A percentile compares a stretch with the other conserved stretches of the same genome.
These are phyloP conservation scores for Aspidiotus destructor DNA, from an alignment of 2,888 invertebrate genomes.

Conservation along the genomic window DNA sequence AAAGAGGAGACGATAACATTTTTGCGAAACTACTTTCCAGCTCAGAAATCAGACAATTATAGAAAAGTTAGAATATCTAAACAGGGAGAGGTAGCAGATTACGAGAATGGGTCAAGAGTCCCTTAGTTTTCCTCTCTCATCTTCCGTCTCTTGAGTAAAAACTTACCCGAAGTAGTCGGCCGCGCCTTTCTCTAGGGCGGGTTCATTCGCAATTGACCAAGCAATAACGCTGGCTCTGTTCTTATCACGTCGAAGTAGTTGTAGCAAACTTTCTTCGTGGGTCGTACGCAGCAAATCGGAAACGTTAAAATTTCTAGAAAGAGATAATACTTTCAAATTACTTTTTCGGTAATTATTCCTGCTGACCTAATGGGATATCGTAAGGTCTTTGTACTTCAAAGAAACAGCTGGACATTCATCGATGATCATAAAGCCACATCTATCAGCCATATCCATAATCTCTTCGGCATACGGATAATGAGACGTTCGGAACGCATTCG, in stretches of 20 bases:
- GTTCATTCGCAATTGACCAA: conserved; percentile 97
- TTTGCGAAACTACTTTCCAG: no score
- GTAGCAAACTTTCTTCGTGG: conserved; percentile 75
- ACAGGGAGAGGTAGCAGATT: no score
- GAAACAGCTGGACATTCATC: conserved; percentile 93
- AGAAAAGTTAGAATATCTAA: no score
- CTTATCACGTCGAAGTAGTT: conserved; percentile 81
- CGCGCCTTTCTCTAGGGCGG: conserved; percentile 59
- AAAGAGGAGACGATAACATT: no score
- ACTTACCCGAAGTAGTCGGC: conserved; percentile 70
- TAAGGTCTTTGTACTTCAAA: conserved; percentile 51
- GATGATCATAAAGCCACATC: conserved; percentile 85
- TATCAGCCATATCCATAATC: conserved; percentile 87
- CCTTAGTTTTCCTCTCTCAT: background rate
- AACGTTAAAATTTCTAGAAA: background rate
- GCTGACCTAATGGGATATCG: background rate
- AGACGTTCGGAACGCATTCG: conserved; percentile 88
- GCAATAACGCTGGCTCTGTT: conserved; percentile 90
- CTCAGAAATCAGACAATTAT: no score
- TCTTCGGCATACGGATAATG: conserved; percentile 98
- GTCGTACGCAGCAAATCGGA: conserved; percentile 58
- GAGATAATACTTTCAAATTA: background rate
- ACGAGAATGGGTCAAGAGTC: background rate
- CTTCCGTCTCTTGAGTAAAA: background rate
- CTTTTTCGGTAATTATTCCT: background rate